phyloP scores from a whole-genome alignment of 1,140 invertebrate genomes.

The Zaprionus inermis region DNA sequence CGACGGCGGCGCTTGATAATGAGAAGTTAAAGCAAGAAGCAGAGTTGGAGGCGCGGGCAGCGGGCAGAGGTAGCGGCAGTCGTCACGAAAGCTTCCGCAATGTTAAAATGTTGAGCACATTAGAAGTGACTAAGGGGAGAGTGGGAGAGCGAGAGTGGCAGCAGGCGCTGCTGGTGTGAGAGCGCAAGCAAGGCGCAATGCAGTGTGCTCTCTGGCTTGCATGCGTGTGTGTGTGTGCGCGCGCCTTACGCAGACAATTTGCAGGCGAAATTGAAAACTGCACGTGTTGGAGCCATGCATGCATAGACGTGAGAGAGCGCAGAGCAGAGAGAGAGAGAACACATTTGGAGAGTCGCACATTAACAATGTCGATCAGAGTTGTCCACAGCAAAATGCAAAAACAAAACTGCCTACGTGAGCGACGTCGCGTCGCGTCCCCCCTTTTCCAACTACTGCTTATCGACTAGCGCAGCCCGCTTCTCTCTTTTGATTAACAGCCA shows the following conservation, averaged over 20 bases:
- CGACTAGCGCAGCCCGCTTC: slow-evolving; percentile 30
- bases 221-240: slow-evolving; percentile 7
- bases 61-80: slow-evolving; percentile 5
- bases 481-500: slow-evolving; percentile 55
- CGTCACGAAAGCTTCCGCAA: slow-evolving; percentile 72
- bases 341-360: slow-evolving; percentile 14
- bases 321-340: slow-evolving; percentile 7
- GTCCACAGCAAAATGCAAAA: slow-evolving; percentile 56
- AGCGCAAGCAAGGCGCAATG: slow-evolving; percentile 52
- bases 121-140: slow-evolving; percentile 16
- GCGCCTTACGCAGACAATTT: slow-evolving; percentile 26
- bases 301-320: neutral
- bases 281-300: slow-evolving; percentile 54
- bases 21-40: slow-evolving; percentile 68
- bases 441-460: slow-evolving; percentile 6
- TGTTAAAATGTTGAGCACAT: slow-evolving; percentile 57
- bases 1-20: slow-evolving; percentile 64
- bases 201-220: slow-evolving; percentile 48
- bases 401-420: slow-evolving; percentile 72
- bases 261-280: slow-evolving; percentile 48
- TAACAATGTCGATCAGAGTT: slow-evolving; percentile 41
- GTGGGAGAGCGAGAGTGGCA: slow-evolving; percentile 20
- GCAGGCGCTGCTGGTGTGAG: neutral
- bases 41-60: slow-evolving; percentile 3
- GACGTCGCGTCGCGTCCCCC: slow-evolving; percentile 20